phyloP scores from a whole-genome alignment of 2,888 invertebrate genomes.

The Morpho achilles region DNA sequence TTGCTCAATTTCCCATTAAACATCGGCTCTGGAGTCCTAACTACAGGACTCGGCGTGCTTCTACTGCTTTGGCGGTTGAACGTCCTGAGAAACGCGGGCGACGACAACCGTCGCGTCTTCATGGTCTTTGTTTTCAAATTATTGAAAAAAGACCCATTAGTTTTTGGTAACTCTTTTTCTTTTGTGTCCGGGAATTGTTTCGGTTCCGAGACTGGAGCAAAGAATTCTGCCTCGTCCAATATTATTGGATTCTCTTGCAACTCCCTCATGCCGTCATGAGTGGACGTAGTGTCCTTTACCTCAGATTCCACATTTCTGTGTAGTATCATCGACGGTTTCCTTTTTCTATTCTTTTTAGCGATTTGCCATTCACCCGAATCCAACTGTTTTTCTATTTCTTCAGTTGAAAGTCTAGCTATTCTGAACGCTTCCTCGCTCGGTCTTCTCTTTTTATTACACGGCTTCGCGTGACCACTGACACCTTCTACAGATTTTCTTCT shows the following conservation, averaged over 20 bases:
- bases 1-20: slow-evolving; percentile 58
- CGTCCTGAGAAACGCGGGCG: slow-evolving; percentile 80
- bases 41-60: slow-evolving; percentile 61
- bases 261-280: slow-evolving; percentile 57
- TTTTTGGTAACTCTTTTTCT: slow-evolving; percentile 57
- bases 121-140: slow-evolving; percentile 68
- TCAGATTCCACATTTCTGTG: slow-evolving; percentile 63
- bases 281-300: slow-evolving; percentile 23
- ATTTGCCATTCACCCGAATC: slow-evolving; percentile 69
- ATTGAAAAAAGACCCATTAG: slow-evolving; percentile 71
- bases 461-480: slow-evolving; percentile 72
- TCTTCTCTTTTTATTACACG: slow-evolving; percentile 80
- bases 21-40: slow-evolving; percentile 52
- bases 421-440: slow-evolving; percentile 87
- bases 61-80: slow-evolving; percentile 72
- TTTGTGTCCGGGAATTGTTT: slow-evolving; percentile 50
- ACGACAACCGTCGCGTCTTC: slow-evolving; percentile 77
- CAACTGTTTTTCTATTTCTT: slow-evolving; percentile 75
- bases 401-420: slow-evolving; percentile 79
- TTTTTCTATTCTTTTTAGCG: slow-evolving; percentile 69
- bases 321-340: slow-evolving; percentile 60
- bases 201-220: slow-evolving; percentile 68
- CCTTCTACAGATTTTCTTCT: slow-evolving; percentile 84
- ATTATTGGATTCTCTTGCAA: slow-evolving; percentile 73
- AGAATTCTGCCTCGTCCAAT: slow-evolving; percentile 78